Conservation (phyloP, 2,888 invertebrate species). For the Euspilapteryx auroguttella region DNA sequence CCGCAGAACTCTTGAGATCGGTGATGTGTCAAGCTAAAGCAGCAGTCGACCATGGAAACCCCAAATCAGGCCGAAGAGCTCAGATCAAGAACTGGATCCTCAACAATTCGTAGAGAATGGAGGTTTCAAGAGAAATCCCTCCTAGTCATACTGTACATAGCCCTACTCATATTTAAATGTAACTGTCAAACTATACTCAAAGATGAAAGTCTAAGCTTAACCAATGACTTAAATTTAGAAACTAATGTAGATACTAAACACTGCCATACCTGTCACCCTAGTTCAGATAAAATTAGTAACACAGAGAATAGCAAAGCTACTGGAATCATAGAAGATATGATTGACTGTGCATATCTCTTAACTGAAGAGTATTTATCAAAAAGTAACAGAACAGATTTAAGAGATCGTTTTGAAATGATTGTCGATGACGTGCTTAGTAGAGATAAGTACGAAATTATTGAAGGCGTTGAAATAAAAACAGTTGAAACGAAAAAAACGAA, state of each 20-base stretch:
- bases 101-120: too few species aligned
- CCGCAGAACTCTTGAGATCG: too few species aligned
- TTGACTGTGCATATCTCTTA: conserved; percentile 23
- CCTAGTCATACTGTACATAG: conserved; percentile 27
- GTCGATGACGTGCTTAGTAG: too few species aligned
- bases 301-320: conserved; percentile 7
- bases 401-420: conserved; percentile 54
- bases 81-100: too few species aligned
- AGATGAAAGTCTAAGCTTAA: conserved; percentile 21
- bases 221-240: conserved; percentile 31
- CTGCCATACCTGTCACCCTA: conserved; percentile 51
- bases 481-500: conserved; percentile 13
- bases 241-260: conserved; percentile 33
- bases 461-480: conserved; percentile 57
- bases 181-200: conserved; percentile 22
- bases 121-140: conserved; percentile 19
- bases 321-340: conserved; percentile 22
- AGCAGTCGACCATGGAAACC: too few species aligned
- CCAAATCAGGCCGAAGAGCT: too few species aligned
- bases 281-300: conserved; percentile 13
- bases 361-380: conserved; percentile 20
- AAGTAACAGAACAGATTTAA: conserved; percentile 33
- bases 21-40: conserved; percentile 36
- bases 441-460: too few species aligned
- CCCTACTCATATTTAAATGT: conserved; percentile 20